Evolutionary conservation across 2,797 vertebrate species (phyloP), one percentile per base, ranked within the genome.

Genomic region (Pogonophryne albipinna): DNA sequence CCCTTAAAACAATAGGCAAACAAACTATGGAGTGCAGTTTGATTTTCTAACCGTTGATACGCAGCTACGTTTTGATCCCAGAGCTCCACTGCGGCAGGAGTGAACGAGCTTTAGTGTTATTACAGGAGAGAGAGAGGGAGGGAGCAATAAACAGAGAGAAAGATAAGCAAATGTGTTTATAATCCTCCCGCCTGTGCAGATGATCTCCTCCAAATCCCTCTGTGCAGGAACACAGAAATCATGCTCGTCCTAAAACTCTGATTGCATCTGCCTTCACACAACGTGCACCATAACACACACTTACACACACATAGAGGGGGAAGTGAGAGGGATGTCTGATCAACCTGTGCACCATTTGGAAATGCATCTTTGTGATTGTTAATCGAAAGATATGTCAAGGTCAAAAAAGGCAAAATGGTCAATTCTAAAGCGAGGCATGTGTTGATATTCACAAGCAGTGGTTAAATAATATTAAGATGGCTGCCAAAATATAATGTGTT

Each of bases 171-270:
- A 60, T 0, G 17, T 51, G 31, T 61, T 64, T 55, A 20, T 76
- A 61, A 85, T 86, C 73, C 78, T 49, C 27, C 13, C 13, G 10
- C 38, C 38, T 52, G 44, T 62, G 55, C 23, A 38, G 57, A 75
- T 66, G 1, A 83, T 83, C 66, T 68, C 52, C 42, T 63, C 64
- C 51, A 31, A 51, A 66, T 46, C 68, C 47, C 16, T 68, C 20
- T 67, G 44, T 62, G 57, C 8, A 38, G 34, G 34, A 38, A 38
- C 34, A 9, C 34, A 9, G 7, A 38, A 38, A 38, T 9, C 34
- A 63, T 59, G 23, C 23, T 27, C 23, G 23, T 27, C 63, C 47
- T 50, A 7, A 60, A 59, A 5, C 19, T 57, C 13, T 64, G 52
- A 50, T 15, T 15, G 45, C 49, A 44, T 55, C 64, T 17, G 49